phyloP scores from a whole-genome alignment of 2,888 invertebrate genomes.

The Ophion ellenae region DNA sequence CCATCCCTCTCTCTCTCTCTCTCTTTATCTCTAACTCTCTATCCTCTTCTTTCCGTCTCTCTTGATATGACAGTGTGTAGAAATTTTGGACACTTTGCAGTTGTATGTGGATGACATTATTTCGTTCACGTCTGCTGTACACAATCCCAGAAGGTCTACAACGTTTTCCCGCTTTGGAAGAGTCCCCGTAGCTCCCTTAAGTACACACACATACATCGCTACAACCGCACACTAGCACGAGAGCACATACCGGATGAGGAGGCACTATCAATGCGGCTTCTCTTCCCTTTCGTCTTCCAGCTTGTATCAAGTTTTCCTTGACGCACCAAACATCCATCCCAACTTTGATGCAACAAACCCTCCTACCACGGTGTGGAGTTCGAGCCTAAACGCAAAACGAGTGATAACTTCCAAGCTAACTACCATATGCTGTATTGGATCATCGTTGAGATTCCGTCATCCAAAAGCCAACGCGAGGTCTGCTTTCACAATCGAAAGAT shows the following conservation, averaged over 20 bases:
- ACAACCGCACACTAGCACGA: neutral
- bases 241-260: constrained; percentile 10
- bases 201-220: neutral
- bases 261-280: constrained; percentile 33
- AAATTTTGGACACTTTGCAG: constrained; percentile 42
- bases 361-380: neutral
- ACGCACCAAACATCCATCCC: constrained; percentile 36
- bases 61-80: constrained; percentile 43
- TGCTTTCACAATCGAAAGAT: too few relatives aligned
- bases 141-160: constrained; percentile 50
- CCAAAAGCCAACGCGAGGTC: too few relatives aligned
- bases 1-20: constrained; percentile 14
- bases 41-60: constrained; percentile 9
- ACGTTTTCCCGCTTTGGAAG: constrained; percentile 41
- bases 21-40: constrained; percentile 10
- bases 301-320: constrained; percentile 60
- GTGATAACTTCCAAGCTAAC: neutral
- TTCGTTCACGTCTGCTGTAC: constrained; percentile 46
- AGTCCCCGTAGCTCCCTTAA: constrained; percentile 1
- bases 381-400: neutral
- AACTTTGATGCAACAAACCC: constrained; percentile 14
- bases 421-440: too few relatives aligned
- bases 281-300: constrained; percentile 58
- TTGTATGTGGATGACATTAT: constrained; percentile 26
- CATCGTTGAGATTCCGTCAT: too few relatives aligned